Conservation (phyloP, 2,888 invertebrate genomes). For the Silvanus unidentatus region DNA sequence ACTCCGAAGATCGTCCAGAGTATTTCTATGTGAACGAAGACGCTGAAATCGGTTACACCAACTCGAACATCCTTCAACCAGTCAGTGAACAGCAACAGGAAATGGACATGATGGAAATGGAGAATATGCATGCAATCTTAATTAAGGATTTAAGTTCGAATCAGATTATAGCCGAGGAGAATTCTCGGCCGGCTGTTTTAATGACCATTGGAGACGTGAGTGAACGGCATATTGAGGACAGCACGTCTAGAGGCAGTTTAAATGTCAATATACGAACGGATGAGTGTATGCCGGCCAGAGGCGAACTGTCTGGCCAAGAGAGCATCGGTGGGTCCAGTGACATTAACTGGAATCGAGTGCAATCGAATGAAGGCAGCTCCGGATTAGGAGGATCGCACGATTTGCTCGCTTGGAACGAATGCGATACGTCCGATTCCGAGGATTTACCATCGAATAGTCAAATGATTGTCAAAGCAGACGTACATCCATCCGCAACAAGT, state of each 20-base stretch:
- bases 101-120: slow-evolving; percentile 49
- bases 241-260: slow-evolving; percentile 48
- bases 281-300: slow-evolving; percentile 81
- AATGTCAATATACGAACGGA: slow-evolving; percentile 78
- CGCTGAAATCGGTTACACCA: slow-evolving; percentile 31
- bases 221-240: slow-evolving; percentile 41
- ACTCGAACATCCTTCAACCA: slow-evolving; percentile 34
- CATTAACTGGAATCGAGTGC: slow-evolving; percentile 69
- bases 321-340: slow-evolving; percentile 76
- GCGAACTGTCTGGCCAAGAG: slow-evolving; percentile 81
- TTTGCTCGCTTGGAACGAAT: slow-evolving; percentile 61
- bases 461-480: slow-evolving; percentile 46
- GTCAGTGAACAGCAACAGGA: neutral
- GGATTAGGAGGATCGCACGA: slow-evolving; percentile 55
- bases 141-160: slow-evolving; percentile 38
- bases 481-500: slow-evolving; percentile 42
- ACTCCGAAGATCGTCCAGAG: slow-evolving; percentile 19
- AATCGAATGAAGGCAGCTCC: slow-evolving; percentile 52
- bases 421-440: slow-evolving; percentile 60
- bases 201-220: slow-evolving; percentile 40
- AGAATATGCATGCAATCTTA: slow-evolving; percentile 44
- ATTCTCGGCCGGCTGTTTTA: slow-evolving; percentile 31
- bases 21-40: slow-evolving; percentile 17
- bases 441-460: slow-evolving; percentile 17
- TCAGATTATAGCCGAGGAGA: slow-evolving; percentile 38